Evolutionary conservation across 2,888 invertebrate genomes (phyloP), one percentile per base, ranked within the genome.

Genomic region (Petrophora chlorosata): DNA sequence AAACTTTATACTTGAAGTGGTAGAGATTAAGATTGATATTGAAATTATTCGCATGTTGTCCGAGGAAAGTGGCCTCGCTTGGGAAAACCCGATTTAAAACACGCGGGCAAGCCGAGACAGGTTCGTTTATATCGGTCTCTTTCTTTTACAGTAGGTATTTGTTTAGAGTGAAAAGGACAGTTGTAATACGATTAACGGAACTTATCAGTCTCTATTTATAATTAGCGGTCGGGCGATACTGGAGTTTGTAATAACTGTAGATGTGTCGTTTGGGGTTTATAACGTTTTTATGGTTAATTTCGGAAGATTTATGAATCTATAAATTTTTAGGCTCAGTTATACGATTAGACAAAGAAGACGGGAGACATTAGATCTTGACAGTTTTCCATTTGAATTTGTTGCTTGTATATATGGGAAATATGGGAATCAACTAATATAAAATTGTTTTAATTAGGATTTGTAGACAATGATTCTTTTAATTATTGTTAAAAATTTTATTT

Each of bases 131-230:
- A 59, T 64, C 53, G 54, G 36, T 74, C 71, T 73, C 73, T 59
- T 55, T 76, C 67, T 34, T 46, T 47, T 29, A 7, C 28, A 35
- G 53, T 14, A 43, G 33, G 25, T 51, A 30, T 19, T 48, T 33
- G 14, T 19, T 13, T 22, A 38, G 70, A 50, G 63, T 26, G 70
- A 76, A 33, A 48, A 64, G 61, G 72, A 74, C 43, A 39, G 62
- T 28, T 12, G 28, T 36, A 52, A 16, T 54, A 50, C 53, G 65
- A 61, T 68, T 82, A 85, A 85, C 82, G 76, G 85, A 71, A 82
- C 76, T 75, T 82, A 82, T 84, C 79, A 76, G 71, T 67, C 63
- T 68, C 76, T 85, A 79, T 82, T 82, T 82, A 85, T 85, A 85
- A 84, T 82, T 82, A 58, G 50, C 41, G 75, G 73, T 64, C 73